Conservation (phyloP, 2,113 vertebrate genomes). For the Dasyprocta punctata region DNA sequence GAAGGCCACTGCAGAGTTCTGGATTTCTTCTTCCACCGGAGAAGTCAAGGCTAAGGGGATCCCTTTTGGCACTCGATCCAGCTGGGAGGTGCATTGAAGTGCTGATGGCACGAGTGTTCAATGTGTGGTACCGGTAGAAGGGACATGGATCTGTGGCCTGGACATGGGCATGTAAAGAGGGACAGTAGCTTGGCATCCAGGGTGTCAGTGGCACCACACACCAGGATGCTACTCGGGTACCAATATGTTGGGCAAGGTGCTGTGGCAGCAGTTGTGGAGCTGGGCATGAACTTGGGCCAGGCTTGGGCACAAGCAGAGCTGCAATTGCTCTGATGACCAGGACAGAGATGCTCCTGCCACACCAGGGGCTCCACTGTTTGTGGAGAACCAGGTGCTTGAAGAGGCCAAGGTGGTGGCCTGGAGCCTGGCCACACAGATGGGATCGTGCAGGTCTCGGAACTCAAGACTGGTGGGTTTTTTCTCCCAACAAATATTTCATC, state of each 20-base stretch:
- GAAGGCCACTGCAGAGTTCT: no score
- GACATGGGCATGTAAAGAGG: background rate
- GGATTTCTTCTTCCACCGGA: background rate
- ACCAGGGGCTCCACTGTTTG: background rate
- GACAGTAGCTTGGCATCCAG: background rate
- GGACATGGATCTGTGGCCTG: background rate
- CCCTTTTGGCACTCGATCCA: background rate
- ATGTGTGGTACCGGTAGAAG: background rate
- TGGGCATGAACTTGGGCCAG: background rate
- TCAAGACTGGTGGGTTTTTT: no score
- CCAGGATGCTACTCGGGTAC: background rate
- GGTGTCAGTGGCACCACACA: background rate
- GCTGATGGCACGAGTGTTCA: no score
- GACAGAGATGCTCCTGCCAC: background rate
- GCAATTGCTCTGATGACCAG: background rate
- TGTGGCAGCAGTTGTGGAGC: background rate
- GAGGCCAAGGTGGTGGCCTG: background rate
- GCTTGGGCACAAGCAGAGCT: no score
- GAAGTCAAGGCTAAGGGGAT: background rate
- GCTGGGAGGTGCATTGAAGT: no score
- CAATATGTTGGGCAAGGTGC: background rate
- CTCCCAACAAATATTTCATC: no score
- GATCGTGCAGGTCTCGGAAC: no score
- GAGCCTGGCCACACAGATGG: background rate
- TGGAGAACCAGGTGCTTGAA: background rate